Evolutionary conservation across 2,113 vertebrate genomes (phyloP).

Genomic region (Octodon degus): DNA sequence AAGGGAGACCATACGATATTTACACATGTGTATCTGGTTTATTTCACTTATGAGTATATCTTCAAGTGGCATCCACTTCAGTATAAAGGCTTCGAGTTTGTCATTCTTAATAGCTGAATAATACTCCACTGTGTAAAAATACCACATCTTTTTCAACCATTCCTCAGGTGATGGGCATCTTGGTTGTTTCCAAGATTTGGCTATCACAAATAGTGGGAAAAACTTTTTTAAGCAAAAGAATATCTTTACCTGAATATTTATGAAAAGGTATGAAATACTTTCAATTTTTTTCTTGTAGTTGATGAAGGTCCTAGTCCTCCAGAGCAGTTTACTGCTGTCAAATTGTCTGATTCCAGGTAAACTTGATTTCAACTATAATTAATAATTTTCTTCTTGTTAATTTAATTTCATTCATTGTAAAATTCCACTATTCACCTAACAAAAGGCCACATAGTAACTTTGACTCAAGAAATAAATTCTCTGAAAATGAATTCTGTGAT

Average conservation of each 20-base stretch:
- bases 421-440: neutral
- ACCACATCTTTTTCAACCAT: too few species aligned
- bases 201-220: too few species aligned
- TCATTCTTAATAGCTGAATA: too few species aligned
- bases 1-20: too few species aligned
- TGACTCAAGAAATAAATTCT: conserved; percentile 49
- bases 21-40: too few species aligned
- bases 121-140: too few species aligned
- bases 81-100: too few species aligned
- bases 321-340: conserved; percentile 97
- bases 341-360: conserved; percentile 96
- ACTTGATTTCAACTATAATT: conserved; percentile 19
- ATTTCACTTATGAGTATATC: too few species aligned
- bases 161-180: too few species aligned
- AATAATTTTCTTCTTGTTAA: neutral
- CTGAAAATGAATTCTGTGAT: conserved; percentile 47
- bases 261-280: conserved; percentile 7
- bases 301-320: conserved; percentile 96
- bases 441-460: neutral
- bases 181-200: too few species aligned
- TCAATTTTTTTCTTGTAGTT: conserved; percentile 82
- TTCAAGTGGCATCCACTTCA: too few species aligned
- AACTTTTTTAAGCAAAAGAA: conserved; percentile 34
- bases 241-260: neutral
- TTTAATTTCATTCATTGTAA: neutral